Evolutionary conservation across 2,797 vertebrate species (phyloP).

Genomic region (Gorsachius magnificus): DNA sequence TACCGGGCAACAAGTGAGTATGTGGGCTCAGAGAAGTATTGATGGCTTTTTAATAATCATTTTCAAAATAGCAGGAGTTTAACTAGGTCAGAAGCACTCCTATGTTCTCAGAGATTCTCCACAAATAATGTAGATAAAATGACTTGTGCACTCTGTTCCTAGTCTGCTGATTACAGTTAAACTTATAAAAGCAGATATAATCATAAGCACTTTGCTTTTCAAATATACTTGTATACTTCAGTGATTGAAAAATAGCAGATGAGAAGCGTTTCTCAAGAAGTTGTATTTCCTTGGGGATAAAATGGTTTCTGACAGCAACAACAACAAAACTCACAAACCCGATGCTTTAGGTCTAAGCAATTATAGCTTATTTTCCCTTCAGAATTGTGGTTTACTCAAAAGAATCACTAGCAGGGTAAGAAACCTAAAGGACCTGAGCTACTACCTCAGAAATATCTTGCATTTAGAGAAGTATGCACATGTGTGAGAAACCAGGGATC

Average conservation of each 20-base stretch:
- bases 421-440: not conserved
- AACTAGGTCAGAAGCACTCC: constrained; percentile 52
- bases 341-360: not conserved
- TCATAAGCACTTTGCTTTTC: not conserved
- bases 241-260: constrained; percentile 32
- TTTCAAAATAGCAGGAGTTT: constrained; percentile 24
- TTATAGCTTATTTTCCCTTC: not conserved
- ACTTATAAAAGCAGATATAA: constrained; percentile 47
- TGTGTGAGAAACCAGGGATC: not conserved
- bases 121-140: constrained; percentile 37
- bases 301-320: constrained; percentile 6
- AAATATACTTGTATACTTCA: not conserved
- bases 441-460: not conserved
- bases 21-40: not conserved
- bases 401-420: not conserved
- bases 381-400: not conserved
- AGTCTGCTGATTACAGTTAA: constrained; percentile 8
- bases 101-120: constrained; percentile 13
- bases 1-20: constrained; percentile 95
- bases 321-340: not conserved
- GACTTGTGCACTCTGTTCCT: constrained; percentile 14
- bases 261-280: not conserved
- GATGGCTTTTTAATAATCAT: constrained; percentile 27
- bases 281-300: not conserved
- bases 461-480: not conserved